These are phyloP conservation scores for Bos indicus DNA, from an alignment of 2,113 vertebrate species.

Conservation along the genomic window DNA sequence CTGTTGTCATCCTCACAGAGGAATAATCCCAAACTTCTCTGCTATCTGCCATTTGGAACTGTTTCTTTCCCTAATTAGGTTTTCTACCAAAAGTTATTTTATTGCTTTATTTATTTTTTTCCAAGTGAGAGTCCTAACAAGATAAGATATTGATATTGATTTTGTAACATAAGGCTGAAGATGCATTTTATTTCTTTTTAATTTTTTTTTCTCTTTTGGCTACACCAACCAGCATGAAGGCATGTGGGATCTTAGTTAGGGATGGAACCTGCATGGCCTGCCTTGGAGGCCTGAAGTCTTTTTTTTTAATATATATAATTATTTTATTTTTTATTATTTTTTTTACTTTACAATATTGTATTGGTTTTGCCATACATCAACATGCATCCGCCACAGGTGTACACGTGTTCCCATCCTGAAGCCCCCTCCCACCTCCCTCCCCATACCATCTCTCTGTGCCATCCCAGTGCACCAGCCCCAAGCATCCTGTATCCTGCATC, in stretches of 20 bases:
- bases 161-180: background rate
- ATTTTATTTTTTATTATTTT: too few relatives aligned
- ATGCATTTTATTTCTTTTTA: background rate
- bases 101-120: background rate
- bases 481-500: too few relatives aligned
- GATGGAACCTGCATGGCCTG: background rate
- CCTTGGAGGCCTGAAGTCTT: background rate
- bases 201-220: background rate
- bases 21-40: background rate
- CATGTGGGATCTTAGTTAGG: background rate
- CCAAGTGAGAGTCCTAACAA: background rate
- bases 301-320: too few relatives aligned
- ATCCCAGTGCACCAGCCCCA: too few relatives aligned
- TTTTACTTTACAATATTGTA: too few relatives aligned
- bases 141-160: background rate
- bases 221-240: background rate
- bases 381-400: too few relatives aligned
- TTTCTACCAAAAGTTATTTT: constrained; percentile 10
- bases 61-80: background rate
- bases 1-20: constrained; percentile 18
- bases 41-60: background rate
- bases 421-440: too few relatives aligned
- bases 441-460: too few relatives aligned
- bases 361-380: too few relatives aligned
- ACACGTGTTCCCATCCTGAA: too few relatives aligned